Percentiles rank a stretch among this genome's conserved stretches.
Conservation (phyloP, 2,888 invertebrate genomes). For the Thelaira solivaga region DNA sequence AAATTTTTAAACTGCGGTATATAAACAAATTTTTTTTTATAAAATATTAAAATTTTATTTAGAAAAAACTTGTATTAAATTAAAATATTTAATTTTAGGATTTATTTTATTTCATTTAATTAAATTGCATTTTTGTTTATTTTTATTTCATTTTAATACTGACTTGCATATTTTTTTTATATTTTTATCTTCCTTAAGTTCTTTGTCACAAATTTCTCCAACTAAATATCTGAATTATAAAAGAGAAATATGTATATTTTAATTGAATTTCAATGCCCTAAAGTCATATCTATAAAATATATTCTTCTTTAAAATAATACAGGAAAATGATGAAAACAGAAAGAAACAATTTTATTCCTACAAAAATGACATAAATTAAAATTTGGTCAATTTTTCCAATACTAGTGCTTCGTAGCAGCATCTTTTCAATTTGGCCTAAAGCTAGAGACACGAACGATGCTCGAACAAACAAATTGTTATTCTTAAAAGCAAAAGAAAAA, state of each 20-base stretch:
- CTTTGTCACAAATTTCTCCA: background rate
- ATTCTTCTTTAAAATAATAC: slow-evolving; percentile 4
- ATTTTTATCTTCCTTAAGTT: background rate
- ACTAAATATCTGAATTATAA: slow-evolving; percentile 15
- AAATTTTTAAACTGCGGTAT: background rate
- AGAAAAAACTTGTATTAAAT: too few species aligned
- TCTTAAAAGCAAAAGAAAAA: background rate
- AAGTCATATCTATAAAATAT: slow-evolving; percentile 10
- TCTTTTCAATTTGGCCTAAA: slow-evolving; percentile 29
- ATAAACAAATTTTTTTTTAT: too few species aligned
- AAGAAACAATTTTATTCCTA: background rate
- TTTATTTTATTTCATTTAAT: too few species aligned
- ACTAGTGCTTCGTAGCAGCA: background rate
- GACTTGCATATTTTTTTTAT: too few species aligned
- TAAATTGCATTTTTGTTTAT: too few species aligned
- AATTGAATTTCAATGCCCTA: slow-evolving; percentile 28
- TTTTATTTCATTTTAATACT: too few species aligned
- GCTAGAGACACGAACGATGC: slow-evolving; percentile 27
- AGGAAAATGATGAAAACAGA: too few species aligned
- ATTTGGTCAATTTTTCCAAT: slow-evolving; percentile 21
- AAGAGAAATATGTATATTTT: slow-evolving; percentile 3
- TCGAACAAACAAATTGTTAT: slow-evolving; percentile 36
- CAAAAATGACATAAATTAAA: background rate
- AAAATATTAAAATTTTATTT: too few species aligned
- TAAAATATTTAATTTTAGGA: too few species aligned